Evolutionary conservation across 2,113 vertebrate genomes (phyloP).

Genomic region (Ahaetulla prasina): DNA sequence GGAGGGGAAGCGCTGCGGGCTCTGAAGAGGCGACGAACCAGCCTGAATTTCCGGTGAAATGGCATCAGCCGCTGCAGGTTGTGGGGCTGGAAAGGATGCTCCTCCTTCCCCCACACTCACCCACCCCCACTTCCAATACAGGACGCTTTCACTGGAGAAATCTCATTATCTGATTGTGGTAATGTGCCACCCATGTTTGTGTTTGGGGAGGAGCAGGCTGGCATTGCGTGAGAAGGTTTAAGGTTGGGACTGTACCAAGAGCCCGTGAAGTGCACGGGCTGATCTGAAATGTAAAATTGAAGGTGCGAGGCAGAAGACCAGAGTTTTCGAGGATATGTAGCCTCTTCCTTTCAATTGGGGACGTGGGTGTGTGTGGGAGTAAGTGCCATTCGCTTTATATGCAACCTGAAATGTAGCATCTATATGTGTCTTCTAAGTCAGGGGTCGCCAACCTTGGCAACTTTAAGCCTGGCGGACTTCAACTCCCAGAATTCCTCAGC

Average conservation of each 20-base stretch:
- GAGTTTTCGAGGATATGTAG: neutral
- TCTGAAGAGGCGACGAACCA: neutral
- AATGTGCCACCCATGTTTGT: neutral
- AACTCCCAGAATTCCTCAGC: too few species aligned
- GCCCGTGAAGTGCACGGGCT: neutral
- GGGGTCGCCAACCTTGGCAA: too few species aligned
- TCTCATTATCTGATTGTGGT: neutral
- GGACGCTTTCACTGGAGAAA: neutral
- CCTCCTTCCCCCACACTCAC: too few species aligned
- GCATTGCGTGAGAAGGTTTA: neutral
- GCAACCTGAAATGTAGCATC: neutral
- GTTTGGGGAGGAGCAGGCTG: neutral
- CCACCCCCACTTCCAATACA: fast-evolving
- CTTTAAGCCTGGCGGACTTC: too few species aligned
- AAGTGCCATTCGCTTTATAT: neutral
- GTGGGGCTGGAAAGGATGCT: neutral
- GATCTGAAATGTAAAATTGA: neutral
- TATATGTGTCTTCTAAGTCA: neutral
- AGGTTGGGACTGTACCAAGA: neutral
- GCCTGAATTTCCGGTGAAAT: neutral
- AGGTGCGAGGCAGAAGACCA: neutral
- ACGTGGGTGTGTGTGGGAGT: neutral
- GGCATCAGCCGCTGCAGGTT: neutral
- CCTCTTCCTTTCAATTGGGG: neutral
- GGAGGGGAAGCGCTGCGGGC: fast-evolving